Percentiles rank a stretch among this genome's conserved stretches.
Conservation (phyloP, 2,888 invertebrate species). For the Drosophila prostipennis region DNA sequence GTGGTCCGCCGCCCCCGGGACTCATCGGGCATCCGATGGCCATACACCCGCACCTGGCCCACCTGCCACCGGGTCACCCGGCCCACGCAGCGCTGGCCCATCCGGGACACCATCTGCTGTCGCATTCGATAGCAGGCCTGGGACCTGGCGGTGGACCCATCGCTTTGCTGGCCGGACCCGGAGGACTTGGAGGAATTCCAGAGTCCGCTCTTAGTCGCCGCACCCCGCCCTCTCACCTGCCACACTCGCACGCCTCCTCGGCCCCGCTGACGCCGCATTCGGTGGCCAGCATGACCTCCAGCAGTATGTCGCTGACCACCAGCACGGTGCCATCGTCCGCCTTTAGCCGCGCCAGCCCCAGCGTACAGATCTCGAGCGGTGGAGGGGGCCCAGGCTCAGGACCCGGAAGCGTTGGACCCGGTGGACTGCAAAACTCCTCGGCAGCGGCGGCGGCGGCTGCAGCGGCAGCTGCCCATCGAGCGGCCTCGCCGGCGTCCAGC, state of each 20-base stretch:
- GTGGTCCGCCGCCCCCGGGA: slow-evolving; percentile 74
- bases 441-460: slow-evolving; percentile 72
- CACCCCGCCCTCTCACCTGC: slow-evolving; percentile 81
- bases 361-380: slow-evolving; percentile 81
- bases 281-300: slow-evolving; percentile 64
- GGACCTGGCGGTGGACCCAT: slow-evolving; percentile 81
- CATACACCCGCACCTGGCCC: slow-evolving; percentile 82
- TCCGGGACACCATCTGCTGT: slow-evolving; percentile 83
- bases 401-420: slow-evolving; percentile 66
- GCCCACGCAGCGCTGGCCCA: slow-evolving; percentile 81
- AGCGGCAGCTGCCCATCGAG: slow-evolving; percentile 82
- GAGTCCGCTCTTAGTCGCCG: slow-evolving; percentile 82
- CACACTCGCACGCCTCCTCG: slow-evolving; percentile 81
- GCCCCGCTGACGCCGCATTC: slow-evolving; percentile 72
- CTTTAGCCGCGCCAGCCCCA: slow-evolving; percentile 84
- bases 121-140: slow-evolving; percentile 80
- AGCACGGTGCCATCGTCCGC: slow-evolving; percentile 83
- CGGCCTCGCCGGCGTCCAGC: slow-evolving; percentile 83
- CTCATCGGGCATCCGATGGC: slow-evolving; percentile 83
- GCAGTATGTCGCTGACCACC: slow-evolving; percentile 74
- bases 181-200: slow-evolving; percentile 79
- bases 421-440: slow-evolving; percentile 62
- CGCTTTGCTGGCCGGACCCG: slow-evolving; percentile 80
- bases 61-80: slow-evolving; percentile 81
- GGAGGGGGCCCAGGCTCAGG: slow-evolving; percentile 50